Percentiles rank a stretch among this genome's conserved stretches.
Evolutionary conservation across 2,113 vertebrate genomes (phyloP).

Genomic region (Cephalopterus ornatus): DNA sequence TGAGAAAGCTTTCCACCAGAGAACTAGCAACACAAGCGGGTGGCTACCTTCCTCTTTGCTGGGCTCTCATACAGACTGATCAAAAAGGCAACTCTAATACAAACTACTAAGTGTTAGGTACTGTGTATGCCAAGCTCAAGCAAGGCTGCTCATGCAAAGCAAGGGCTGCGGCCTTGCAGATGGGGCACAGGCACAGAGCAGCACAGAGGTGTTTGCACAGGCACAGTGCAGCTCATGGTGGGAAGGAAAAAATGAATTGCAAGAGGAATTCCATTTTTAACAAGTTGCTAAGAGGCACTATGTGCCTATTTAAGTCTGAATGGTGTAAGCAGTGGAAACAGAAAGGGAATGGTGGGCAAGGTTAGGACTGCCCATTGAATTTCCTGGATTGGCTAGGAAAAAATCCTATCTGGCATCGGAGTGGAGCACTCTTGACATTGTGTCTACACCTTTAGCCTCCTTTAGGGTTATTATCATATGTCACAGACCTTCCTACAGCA

Average conservation of each 20-base stretch:
- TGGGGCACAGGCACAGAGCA: neutral
- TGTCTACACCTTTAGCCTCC: neutral
- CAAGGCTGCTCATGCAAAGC: neutral
- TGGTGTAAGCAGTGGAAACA: neutral
- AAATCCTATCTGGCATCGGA: neutral
- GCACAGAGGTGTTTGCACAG: neutral
- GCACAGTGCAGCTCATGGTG: neutral
- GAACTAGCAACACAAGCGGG: neutral
- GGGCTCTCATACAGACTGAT: neutral
- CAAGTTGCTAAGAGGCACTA: neutral
- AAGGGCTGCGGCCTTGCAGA: neutral
- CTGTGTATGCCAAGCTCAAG: neutral
- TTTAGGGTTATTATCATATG: neutral
- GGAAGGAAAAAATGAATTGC: neutral
- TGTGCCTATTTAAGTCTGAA: neutral
- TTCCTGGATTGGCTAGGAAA: neutral
- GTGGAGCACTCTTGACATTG: neutral
- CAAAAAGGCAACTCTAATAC: slow-evolving; percentile 11
- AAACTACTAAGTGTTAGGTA: slow-evolving; percentile 6
- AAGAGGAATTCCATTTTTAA: neutral
- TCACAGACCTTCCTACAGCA: neutral
- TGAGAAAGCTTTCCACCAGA: slow-evolving; percentile 26
- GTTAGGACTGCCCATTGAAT: neutral
- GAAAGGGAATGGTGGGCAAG: neutral
- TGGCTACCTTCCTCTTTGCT: slow-evolving; percentile 13